Base-by-base conservation (phyloP, 2,113 vertebrate species). In the Jaculus jaculus region DNA sequence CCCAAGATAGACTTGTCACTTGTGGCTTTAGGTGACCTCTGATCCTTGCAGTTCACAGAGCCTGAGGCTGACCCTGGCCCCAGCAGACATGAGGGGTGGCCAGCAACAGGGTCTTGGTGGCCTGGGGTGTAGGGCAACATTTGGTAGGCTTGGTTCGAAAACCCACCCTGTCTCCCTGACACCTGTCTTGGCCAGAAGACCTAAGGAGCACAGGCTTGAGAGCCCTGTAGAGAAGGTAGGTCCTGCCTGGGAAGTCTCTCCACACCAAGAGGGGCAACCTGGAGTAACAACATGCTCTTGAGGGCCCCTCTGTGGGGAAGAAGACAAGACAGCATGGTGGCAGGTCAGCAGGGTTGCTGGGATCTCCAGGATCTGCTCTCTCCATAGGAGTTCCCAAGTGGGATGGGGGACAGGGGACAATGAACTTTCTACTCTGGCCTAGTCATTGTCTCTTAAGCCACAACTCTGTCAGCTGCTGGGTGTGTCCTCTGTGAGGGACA, bases 281-380 rank as follows among this genome's bases (percentile, higher is more conserved):
- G 16, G 34, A 24, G 15, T 23, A 17, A 6, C 1, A 15, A 24
- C 1, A 0, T 6, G 34, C 58, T 17, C 23, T 47, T 26, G 2
- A 30, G 60, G 73, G 30, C 2, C 21, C 39, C 51, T n/a, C 24
- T 15, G 7, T 11, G 42, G 51, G 15, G 15, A 54, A 6, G 15
- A 54, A 6, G 4, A 34, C 1, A 60, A 39, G 24, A 54, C n/a
- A 65, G 69, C 42, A 4, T 9, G 15, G 32, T 30, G 61, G 4
- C 18, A 21, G 37, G 28, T 5, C 5, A 9, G 32, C 26, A 39
- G 78, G 61, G 18, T 58, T 47, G 60, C 82, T 20, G 47, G 23
- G 63, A n/a, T 39, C 74, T 72, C 61, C 42, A 60, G 32, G 80
- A 58, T 61, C 18, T n/a, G n/a, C 11, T 10, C 10, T 61, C 26